Conservation (phyloP, 2,888 invertebrate species). For the Pyrgus malvae region DNA sequence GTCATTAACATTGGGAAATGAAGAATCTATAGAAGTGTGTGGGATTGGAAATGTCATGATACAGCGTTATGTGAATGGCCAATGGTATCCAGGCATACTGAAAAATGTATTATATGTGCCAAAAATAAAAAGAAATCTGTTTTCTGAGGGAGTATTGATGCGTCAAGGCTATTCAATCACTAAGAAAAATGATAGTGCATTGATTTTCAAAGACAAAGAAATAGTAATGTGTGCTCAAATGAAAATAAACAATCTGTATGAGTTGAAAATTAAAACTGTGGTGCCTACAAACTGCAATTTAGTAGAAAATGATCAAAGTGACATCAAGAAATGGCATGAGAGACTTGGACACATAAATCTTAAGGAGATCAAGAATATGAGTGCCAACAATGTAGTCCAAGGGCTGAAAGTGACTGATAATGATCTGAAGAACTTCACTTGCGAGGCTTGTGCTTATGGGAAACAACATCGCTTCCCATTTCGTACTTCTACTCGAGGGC, state of each 20-base stretch:
- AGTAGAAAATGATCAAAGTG: slow-evolving; percentile 16
- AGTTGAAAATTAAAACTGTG: slow-evolving; percentile 29
- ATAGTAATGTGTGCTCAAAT: slow-evolving; percentile 29
- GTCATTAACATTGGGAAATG: slow-evolving; percentile 36
- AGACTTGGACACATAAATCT: slow-evolving; percentile 33
- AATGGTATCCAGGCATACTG: slow-evolving; percentile 34
- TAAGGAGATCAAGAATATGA: slow-evolving; percentile 31
- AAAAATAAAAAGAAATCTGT: slow-evolving; percentile 26
- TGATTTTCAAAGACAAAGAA: slow-evolving; percentile 26
- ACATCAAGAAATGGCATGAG: slow-evolving; percentile 36
- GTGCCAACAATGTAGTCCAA: slow-evolving; percentile 28
- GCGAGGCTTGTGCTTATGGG: slow-evolving; percentile 37
- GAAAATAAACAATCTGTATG: slow-evolving; percentile 31
- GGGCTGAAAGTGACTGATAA: slow-evolving; percentile 20
- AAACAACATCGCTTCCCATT: slow-evolving; percentile 25
- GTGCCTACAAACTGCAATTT: slow-evolving; percentile 28
- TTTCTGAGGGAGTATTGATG: slow-evolving; percentile 29
- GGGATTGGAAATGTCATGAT: slow-evolving; percentile 38
- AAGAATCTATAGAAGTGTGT: slow-evolving; percentile 33
- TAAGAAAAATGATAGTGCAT: slow-evolving; percentile 13
- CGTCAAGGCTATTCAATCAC: slow-evolving; percentile 19
- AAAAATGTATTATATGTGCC: slow-evolving; percentile 34
- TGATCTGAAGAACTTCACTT: slow-evolving; percentile 22
- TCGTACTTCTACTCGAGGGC: not conserved
- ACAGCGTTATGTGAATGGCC: slow-evolving; percentile 35